Conservation (phyloP, 2,113 vertebrate species). For the Paedocypris sp. region DNA sequence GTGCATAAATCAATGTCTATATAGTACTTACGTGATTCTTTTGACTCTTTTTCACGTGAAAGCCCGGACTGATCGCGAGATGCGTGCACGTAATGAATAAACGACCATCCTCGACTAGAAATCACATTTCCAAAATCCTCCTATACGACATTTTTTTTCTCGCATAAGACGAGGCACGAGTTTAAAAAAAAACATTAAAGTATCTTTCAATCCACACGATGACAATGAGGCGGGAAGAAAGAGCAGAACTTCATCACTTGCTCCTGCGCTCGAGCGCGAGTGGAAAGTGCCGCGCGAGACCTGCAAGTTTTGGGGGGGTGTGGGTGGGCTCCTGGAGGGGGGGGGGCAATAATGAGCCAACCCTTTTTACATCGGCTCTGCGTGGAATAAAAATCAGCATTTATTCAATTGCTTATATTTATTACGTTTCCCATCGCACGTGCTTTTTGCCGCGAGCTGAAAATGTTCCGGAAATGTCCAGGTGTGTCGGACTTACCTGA, state of each 20-base stretch:
- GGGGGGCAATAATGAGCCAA: background rate
- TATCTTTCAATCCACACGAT: background rate
- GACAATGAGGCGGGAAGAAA: background rate
- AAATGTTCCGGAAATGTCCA: background rate
- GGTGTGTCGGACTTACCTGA: background rate
- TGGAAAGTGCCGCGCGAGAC: constrained; percentile 5
- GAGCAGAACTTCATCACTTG: constrained; percentile 1
- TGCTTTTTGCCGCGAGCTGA: background rate
- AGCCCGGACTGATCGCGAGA: no score
- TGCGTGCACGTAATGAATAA: background rate
- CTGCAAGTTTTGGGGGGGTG: constrained; percentile 5
- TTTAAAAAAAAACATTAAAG: no score
- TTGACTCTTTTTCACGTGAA: no score
- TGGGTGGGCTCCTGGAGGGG: background rate
- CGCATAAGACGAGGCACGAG: background rate
- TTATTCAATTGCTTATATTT: background rate
- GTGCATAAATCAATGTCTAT: no score
- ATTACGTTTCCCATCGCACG: background rate
- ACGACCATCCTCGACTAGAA: background rate
- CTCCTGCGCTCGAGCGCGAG: background rate
- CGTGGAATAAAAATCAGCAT: background rate
- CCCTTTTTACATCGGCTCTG: constrained; percentile 5
- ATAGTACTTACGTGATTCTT: background rate
- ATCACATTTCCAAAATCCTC: background rate
- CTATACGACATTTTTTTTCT: background rate